phyloP scores from a whole-genome alignment of 2,113 vertebrate species.

The Beaufortia kweichowensis region DNA sequence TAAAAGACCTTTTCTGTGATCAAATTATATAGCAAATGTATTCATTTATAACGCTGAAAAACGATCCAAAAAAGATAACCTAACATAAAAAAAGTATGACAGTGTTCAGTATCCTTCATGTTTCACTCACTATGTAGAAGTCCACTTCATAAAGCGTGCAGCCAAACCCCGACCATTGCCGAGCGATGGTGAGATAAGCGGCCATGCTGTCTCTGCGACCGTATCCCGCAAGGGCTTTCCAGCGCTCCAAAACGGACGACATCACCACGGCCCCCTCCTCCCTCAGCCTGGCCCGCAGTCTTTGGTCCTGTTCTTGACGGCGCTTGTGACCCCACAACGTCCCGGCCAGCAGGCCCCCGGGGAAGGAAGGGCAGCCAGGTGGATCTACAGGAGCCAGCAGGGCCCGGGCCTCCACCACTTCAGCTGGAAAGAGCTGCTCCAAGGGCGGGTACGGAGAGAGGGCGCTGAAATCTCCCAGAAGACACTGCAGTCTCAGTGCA shows the following conservation, averaged over 20 bases:
- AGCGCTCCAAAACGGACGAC: constrained; percentile 84
- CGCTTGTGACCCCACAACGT: constrained; percentile 87
- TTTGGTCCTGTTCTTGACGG: constrained; percentile 78
- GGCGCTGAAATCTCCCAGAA: constrained; percentile 86
- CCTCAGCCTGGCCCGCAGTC: constrained; percentile 74
- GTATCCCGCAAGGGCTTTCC: constrained; percentile 87
- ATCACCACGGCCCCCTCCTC: constrained; percentile 80
- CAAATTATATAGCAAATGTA: neutral
- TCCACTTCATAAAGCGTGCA: constrained; percentile 91
- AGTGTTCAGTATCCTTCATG: neutral
- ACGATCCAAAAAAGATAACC: neutral
- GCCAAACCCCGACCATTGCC: constrained; percentile 91
- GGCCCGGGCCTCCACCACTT: constrained; percentile 73
- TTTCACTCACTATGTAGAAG: constrained; percentile 86
- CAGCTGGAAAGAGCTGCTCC: constrained; percentile 80
- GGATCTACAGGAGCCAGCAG: constrained; percentile 65
- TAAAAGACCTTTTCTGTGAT: neutral
- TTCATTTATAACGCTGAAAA: neutral
- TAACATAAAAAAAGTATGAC: constrained; percentile 2
- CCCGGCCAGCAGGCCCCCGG: constrained; percentile 78
- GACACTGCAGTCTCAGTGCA: constrained; percentile 84
- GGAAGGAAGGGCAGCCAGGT: constrained; percentile 63
- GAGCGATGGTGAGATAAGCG: constrained; percentile 84
- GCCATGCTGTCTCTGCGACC: constrained; percentile 86
- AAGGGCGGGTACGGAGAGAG: constrained; percentile 78